Base-by-base conservation (phyloP, 92 coral and sea anemone species). In the Phenganax marumi region DNA sequence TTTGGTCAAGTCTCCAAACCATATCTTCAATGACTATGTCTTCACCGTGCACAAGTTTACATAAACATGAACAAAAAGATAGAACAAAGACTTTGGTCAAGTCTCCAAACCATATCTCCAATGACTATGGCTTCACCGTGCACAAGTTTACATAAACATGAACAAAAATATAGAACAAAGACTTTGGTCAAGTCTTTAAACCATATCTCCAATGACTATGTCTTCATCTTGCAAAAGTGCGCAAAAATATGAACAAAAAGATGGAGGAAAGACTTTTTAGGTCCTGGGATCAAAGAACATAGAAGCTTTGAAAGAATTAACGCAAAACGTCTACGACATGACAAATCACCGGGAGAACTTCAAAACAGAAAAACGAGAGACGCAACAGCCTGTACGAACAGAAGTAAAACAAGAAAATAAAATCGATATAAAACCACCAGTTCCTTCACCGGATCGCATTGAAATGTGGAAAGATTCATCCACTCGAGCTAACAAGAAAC, bases 261-360 rank as follows among this genome's bases (percentile, higher is more conserved):
- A 68, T 25, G 73, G 46, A 25, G 7, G n/a, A 68, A 8, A 68
- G 48, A 68, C 43, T 33, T 18, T 12, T 10, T 18, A 73, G 79
- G 10, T 22, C 9, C 56, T 54, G 14, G 71, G 82, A 14, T 25
- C 70, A 6, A 77, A 56, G 18, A 77, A 33, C 52, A 50, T 58
- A 6, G 2, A 26, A 43, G 82, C 70, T 10, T 65, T 77, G 22
- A 52, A 77, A 22, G 70, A 77, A 0, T 46, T 77, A 16, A 60
- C 70, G 17, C 58, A 58, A 52, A 50, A 61, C 0, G 39, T 56
- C 50, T 77, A 77, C 58, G 19, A 77, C 64, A 77, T 70, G 13
- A 76, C 66, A 10, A 77, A 55, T 70, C 55, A 77, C 23, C 70
- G 65, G 33, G 55, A 50, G 3, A 70, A 77, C 82, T 77, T 56